Percentiles rank a stretch among this genome's conserved stretches.
phyloP scores from a whole-genome alignment of 2,797 vertebrate genomes.

The Aselliscus stoliczkanus region DNA sequence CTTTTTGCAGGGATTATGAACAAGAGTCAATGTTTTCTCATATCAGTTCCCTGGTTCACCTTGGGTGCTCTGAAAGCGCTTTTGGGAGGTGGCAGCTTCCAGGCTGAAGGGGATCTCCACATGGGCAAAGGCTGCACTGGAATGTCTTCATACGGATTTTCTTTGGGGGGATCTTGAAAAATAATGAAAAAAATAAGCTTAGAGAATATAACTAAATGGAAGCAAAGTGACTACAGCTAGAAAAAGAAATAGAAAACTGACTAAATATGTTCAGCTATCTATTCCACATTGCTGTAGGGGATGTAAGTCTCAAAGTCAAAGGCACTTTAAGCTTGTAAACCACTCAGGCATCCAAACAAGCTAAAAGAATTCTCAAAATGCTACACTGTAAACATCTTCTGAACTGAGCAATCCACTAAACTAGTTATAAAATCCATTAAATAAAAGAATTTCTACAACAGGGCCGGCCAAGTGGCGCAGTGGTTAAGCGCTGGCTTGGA shows the following conservation, averaged over 20 bases:
- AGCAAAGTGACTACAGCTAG: not conserved
- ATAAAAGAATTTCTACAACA: not conserved
- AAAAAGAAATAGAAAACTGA: not conserved
- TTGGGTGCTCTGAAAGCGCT: conserved; percentile 81
- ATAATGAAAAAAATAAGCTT: not conserved
- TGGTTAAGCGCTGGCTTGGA: too few relatives aligned
- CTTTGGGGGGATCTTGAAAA: conserved; percentile 85
- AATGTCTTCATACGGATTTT: conserved; percentile 92
- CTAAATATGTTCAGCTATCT: not conserved
- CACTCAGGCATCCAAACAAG: not conserved
- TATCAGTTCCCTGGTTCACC: conserved; percentile 67
- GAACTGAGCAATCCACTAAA: not conserved
- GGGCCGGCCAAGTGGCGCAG: too few relatives aligned
- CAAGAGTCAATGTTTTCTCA: not conserved
- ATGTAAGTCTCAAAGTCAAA: not conserved
- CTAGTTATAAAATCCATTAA: not conserved
- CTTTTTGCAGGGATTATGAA: not conserved
- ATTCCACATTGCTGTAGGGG: not conserved
- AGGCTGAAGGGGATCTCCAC: conserved; percentile 84
- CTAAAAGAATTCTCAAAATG: conserved; percentile 22
- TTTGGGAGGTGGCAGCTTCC: conserved; percentile 81
- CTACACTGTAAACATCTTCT: not conserved
- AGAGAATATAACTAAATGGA: not conserved
- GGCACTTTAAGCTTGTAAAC: not conserved
- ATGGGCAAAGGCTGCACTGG: conserved; percentile 86